Evolutionary conservation across 2,113 vertebrate genomes (phyloP), one percentile per base, ranked within the genome.

Genomic region (Morone saxatilis): DNA sequence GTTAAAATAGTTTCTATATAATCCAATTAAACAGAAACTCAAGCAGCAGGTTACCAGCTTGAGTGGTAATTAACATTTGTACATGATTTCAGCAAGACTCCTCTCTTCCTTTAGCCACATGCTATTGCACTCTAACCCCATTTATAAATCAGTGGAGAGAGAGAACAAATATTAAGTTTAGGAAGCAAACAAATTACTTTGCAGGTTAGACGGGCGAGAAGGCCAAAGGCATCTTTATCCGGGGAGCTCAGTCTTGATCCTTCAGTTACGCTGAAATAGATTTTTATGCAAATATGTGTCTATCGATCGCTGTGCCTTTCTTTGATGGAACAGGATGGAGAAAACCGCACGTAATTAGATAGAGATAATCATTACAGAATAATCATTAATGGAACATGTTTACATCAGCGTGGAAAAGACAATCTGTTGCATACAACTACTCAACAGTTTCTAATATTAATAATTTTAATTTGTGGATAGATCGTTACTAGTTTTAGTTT

Each of bases 211-310:
- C 20, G 9, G 83, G 86, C 57, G 16, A 71, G 59, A 38, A 86
- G 91, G 90, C 93, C 83, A 86, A 82, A 89, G 85, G 87, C 78
- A 69, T 93, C 86, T 92, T 93, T 80, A 92, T 92, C 93, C 92
- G 53, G 75, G 80, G 78, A 92, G 93, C 92, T 92, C 90, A 80
- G 86, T 80, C 85, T 81, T 88, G 79, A 92, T 94, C 91, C 90
- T 70, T 85, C 75, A 56, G 71, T 84, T 86, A 79, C 76, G 54
- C 80, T 85, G 89, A 94, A 95, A 96, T 94, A 94, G 94, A 95
- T 95, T 95, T 95, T 95, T 94, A 96, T 96, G 95, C 93, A 95
- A 94, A 96, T 95, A 91, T 79, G 70, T 84, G 82, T 76, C 79
- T 80, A 95, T 96, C 81, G 94, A 96, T 95, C 63, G 73, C 80